A percentile compares a stretch with the other conserved stretches of the same genome.
Evolutionary conservation across 1,140 invertebrate species (phyloP).

Genomic region (Psilanteris sp.): DNA sequence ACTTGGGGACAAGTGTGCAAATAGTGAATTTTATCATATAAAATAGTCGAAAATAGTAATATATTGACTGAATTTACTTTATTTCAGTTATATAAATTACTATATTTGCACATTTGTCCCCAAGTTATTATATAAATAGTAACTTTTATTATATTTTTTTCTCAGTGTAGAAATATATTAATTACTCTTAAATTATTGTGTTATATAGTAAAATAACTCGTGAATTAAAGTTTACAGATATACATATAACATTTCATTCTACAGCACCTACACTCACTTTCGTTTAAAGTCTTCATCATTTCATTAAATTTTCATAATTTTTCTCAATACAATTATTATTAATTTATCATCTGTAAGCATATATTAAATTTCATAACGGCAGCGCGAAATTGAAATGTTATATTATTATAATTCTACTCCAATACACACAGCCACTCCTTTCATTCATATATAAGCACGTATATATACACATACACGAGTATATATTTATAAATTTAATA

Average conservation of each 20-base stretch:
- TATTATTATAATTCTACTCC: conserved; percentile 4
- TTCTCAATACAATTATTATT: conserved; percentile 45
- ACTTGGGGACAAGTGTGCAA: too few species aligned
- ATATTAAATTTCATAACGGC: conserved; percentile 14
- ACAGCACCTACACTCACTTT: conserved; percentile 7
- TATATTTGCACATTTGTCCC: too few species aligned
- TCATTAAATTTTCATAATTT: conserved; percentile 37
- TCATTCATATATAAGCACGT: background rate
- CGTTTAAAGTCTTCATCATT: conserved; percentile 8
- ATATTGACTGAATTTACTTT: too few species aligned
- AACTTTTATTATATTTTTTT: too few species aligned
- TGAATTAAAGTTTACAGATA: conserved; percentile 4
- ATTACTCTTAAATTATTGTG: too few species aligned
- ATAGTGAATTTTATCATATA: too few species aligned
- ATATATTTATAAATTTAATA: conserved; percentile 40
- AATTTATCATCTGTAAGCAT: conserved; percentile 39
- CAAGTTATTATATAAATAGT: too few species aligned
- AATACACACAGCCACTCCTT: background rate
- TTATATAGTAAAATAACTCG: too few species aligned
- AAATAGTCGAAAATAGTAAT: too few species aligned
- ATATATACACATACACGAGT: background rate
- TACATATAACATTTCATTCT: too few species aligned
- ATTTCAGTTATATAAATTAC: too few species aligned
- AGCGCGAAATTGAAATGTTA: conserved; percentile 36
- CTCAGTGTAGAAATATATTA: too few species aligned